A percentile compares a stretch with the other conserved stretches of the same genome.
phyloP scores from a whole-genome alignment of 2,113 vertebrate genomes.

The Phylloscopus whistleri region DNA sequence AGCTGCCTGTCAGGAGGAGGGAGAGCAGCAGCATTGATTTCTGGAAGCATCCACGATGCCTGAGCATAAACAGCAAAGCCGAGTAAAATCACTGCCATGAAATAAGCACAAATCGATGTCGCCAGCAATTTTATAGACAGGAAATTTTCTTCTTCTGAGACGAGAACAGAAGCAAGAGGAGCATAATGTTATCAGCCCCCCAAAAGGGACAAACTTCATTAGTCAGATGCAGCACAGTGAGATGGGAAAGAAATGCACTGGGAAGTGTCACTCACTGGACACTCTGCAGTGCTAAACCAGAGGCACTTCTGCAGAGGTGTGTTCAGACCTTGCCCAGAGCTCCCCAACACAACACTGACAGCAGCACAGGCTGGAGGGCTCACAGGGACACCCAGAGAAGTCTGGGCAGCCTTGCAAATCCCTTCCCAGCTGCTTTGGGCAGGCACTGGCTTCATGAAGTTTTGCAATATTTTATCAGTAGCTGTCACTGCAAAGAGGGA shows the following conservation, averaged over 20 bases:
- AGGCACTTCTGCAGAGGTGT: fast-evolving
- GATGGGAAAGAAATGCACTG: neutral
- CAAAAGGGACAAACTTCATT: neutral
- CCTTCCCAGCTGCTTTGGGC: neutral
- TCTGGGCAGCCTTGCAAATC: neutral
- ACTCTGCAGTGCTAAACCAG: neutral
- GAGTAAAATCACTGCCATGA: neutral
- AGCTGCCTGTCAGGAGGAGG: neutral
- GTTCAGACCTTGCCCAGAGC: neutral
- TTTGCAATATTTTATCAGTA: neutral
- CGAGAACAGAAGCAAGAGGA: neutral
- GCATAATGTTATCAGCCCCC: neutral
- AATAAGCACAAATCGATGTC: neutral
- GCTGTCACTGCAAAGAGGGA: fast-evolving
- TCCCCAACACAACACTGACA: fast-evolving
- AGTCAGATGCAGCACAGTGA: fast-evolving
- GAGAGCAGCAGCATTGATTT: neutral
- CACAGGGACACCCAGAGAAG: neutral
- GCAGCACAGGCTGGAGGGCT: neutral
- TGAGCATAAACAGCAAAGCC: neutral
- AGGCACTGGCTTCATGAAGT: fast-evolving
- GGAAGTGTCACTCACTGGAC: neutral
- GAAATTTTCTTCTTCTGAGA: neutral
- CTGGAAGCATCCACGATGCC: neutral
- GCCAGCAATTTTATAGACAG: neutral